Conservation (phyloP, 2,113 vertebrate species). For the Thryonomys swinderianus region DNA sequence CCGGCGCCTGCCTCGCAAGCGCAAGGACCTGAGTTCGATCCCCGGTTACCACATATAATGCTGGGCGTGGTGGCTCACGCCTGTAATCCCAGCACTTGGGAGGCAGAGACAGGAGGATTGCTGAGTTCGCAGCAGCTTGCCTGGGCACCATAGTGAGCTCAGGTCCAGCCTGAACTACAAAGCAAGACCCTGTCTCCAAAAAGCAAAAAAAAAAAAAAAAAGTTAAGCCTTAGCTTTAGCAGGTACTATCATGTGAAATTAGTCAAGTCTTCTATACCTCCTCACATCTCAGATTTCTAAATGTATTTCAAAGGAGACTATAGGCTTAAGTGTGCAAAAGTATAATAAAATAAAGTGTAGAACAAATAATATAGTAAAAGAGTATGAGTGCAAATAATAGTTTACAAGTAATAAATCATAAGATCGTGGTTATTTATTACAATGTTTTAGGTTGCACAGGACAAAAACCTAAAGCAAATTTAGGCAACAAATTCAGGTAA, state of each 20-base stretch:
- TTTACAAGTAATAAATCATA: constrained; percentile 27
- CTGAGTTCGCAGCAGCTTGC: too few relatives aligned
- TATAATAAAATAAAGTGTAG: not conserved
- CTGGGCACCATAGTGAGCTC: too few relatives aligned
- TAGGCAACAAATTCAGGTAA: not conserved
- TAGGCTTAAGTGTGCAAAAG: not conserved
- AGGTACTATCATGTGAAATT: not conserved
- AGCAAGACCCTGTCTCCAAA: too few relatives aligned
- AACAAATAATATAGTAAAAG: not conserved
- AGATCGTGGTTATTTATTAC: not conserved
- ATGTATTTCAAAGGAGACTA: not conserved
- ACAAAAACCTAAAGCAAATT: constrained; percentile 47
- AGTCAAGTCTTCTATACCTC: not conserved
- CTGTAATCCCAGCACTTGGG: too few relatives aligned
- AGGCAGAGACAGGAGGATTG: too few relatives aligned
- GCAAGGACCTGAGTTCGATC: too few relatives aligned
- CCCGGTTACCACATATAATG: too few relatives aligned
- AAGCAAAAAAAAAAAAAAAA: too few relatives aligned
- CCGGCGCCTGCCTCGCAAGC: too few relatives aligned
- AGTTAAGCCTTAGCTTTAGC: not conserved
- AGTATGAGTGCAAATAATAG: not conserved
- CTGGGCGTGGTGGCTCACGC: too few relatives aligned
- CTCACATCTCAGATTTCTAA: not conserved
- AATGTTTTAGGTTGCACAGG: not conserved
- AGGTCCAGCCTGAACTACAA: too few relatives aligned